Evolutionary conservation across 1,140 invertebrate species (phyloP).

Genomic region (Heliconius congener): DNA sequence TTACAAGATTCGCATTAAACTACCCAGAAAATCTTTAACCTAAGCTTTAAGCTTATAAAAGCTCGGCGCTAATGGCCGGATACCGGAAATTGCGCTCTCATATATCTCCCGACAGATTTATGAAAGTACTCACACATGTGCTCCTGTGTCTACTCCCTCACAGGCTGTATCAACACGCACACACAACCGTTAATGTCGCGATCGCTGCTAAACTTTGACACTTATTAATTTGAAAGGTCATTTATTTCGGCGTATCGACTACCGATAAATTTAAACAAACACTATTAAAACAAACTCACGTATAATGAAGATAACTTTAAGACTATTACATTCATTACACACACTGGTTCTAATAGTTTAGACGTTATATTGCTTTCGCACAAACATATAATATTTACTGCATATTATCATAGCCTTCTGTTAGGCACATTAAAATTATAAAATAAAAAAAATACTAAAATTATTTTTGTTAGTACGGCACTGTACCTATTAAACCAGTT

Average conservation of each 20-base stretch:
- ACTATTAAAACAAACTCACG: conserved; percentile 45
- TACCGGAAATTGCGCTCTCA: conserved; percentile 93
- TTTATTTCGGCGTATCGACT: conserved; percentile 62
- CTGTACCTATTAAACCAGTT: too few species aligned
- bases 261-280: conserved; percentile 51
- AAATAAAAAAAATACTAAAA: too few species aligned
- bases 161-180: conserved; percentile 50
- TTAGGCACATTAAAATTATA: too few species aligned
- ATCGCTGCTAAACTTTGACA: conserved; percentile 65
- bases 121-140: conserved; percentile 87
- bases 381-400: neutral
- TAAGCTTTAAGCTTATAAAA: conserved; percentile 83
- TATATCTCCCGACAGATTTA: conserved; percentile 93
- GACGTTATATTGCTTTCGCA: neutral
- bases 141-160: conserved; percentile 62
- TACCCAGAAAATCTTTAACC: conserved; percentile 83
- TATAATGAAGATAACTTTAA: conserved; percentile 18
- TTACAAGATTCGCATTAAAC: conserved; percentile 82
- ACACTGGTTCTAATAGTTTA: neutral
- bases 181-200: conserved; percentile 48
- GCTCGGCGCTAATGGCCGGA: conserved; percentile 90
- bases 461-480: too few species aligned
- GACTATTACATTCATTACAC: conserved; percentile 27
- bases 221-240: conserved; percentile 74
- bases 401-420: too few species aligned